Base-by-base conservation (phyloP, 2,113 vertebrate genomes). In the Myotis brandtii region DNA sequence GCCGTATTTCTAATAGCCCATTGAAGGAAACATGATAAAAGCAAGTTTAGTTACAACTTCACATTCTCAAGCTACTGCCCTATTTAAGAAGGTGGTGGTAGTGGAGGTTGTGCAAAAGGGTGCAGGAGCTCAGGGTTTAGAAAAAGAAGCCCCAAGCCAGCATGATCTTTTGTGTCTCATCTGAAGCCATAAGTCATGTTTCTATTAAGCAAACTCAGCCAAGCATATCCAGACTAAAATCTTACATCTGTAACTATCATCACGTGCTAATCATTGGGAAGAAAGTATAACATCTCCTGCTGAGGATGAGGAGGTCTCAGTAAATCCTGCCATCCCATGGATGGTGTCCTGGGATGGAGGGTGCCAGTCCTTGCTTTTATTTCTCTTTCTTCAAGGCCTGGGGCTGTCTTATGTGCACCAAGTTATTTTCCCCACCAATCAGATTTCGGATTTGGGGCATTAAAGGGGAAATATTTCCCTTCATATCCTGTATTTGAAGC, bases 191-290 rank as follows among this genome's bases (percentile, higher is more conserved):
- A 18, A 84, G 30, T 93, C 34, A 84, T 72, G 32, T 34, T 93
- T 91, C 59, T 89, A 14, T 94, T 85, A 46, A 91, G 21, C 25
- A 94, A 86, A 95, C n/a, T 70, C 27, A 83, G 48, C 14, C 46
- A 89, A 89, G 43, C 30, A 10, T 46, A 67, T 88, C 54, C 32
- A 69, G n/a, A 52, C 54, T 77, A 86, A 86, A 67, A 52, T 62
- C 3, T 43, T 76, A 83, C 23, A 32, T 79, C 43, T 84, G 8
- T 43, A 76, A 40, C 5, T 27, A 85, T 66, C 37, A 70, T 72
- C 16, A 90, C 64, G 4, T 91, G 21, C n/a, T 90, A 52, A 91
- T 40, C 32, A 85, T 23, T 52, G 50, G 37, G 48, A 87, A 94
- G 6, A 91, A 83, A 75, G 1, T 18, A 50, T 34, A 83, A 94